phyloP scores from a whole-genome alignment of 2,113 vertebrate genomes.

The Bubo scandiacus region DNA sequence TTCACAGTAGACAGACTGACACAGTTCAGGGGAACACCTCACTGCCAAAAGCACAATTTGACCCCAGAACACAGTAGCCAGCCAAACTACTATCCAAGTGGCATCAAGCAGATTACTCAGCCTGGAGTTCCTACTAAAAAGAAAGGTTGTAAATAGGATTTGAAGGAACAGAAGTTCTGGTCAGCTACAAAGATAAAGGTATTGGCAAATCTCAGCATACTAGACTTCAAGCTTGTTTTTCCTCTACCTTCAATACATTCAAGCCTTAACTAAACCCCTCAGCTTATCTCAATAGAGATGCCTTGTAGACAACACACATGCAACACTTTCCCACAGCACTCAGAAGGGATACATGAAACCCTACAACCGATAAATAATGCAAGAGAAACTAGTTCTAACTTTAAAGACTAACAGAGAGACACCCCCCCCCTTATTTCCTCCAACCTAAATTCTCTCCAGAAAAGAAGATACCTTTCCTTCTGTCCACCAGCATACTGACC shows the following conservation, averaged over 20 bases:
- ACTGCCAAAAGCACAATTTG: neutral
- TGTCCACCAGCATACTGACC: rapidly evolving
- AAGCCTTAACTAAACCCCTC: neutral
- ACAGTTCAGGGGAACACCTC: neutral
- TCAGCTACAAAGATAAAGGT: neutral
- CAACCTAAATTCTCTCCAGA: neutral
- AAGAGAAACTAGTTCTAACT: neutral
- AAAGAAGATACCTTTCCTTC: neutral
- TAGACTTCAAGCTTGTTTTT: neutral
- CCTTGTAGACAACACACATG: neutral
- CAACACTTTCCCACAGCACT: neutral
- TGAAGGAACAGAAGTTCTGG: neutral
- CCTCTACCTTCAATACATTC: neutral
- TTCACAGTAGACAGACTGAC: neutral
- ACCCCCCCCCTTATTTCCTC: neutral
- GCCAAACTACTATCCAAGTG: rapidly evolving
- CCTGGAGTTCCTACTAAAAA: neutral
- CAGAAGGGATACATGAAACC: neutral
- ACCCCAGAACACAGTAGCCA: neutral
- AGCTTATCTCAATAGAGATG: neutral
- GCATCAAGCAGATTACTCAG: neutral
- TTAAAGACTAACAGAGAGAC: neutral
- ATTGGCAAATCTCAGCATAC: neutral
- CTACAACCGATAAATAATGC: neutral
- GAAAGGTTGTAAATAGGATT: rapidly evolving